Evolutionary conservation across 2,113 vertebrate species (phyloP), one percentile per base, ranked within the genome.

Genomic region (Phrynocephalus versicolor): DNA sequence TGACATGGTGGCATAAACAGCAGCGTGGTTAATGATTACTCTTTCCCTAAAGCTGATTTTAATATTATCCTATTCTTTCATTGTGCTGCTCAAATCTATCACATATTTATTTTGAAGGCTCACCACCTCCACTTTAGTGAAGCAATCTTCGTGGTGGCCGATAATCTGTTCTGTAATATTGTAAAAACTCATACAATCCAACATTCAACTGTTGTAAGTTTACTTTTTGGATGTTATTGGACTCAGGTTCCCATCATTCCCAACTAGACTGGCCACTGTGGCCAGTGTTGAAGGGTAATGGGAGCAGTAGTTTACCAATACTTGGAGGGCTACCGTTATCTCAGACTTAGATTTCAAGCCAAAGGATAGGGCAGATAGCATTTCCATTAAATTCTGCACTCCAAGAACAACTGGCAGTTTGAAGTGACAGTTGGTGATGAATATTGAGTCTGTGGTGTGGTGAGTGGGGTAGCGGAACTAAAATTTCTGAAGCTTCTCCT

Each of bases 1-100:
- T 21, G 5, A 23, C 16, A 21, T 2, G 19, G 13, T 35, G n/a
- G 41, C 65, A 81, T 3, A 23, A 33, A 14, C 10, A 69, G 18
- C 79, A 33, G 7, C 13, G 19, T 33, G 65, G 30, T 15, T 55
- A 62, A 55, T 30, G 64, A 69, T 33, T n/a, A 33, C 12, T 5
- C 21, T 70, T 2, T 25, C 79, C 81, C 23, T 41, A 86, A 3
- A 71, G n/a, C 2, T 55, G 1, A 2, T 70, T 37, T 37, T 55
- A 21, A 83, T 69, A 21, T 55, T 33, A 70, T 13, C 41, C 33
- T 57, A 15, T 30, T 23, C n/a, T 85, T 90, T 83, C 23, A 85
- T 84, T 21, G 2, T 73, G 71, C 45, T 65, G 0, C 67, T 91
- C 16, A 33, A 62, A 51, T 8, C 55, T n/a, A 0, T 73, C 23